A percentile compares a stretch with the other conserved stretches of the same genome.
These are phyloP conservation scores for Rosalia funebris DNA, from an alignment of 2,888 invertebrate genomes.

Conservation along the genomic window DNA sequence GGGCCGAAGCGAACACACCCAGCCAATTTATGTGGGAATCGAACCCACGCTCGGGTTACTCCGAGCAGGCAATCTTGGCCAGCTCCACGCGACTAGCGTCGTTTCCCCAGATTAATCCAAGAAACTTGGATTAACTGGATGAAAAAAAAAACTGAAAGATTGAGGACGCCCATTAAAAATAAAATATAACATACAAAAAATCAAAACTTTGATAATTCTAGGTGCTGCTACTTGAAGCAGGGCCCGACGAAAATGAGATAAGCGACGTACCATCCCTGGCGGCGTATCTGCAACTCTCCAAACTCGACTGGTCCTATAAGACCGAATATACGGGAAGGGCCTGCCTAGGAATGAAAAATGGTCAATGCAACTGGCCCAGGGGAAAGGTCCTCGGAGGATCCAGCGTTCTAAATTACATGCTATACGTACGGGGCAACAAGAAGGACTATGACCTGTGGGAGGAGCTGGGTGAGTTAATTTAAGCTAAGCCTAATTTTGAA, in stretches of 20 bases:
- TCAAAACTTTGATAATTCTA: too few species aligned
- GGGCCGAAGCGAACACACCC: too few species aligned
- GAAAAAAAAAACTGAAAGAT: too few species aligned
- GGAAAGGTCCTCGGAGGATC: conserved; percentile 91
- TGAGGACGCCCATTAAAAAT: too few species aligned
- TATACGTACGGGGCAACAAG: conserved; percentile 84
- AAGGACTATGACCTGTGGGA: conserved; percentile 93
- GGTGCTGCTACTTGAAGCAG: conserved; percentile 83
- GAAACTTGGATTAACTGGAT: too few species aligned
- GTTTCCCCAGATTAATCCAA: too few species aligned
- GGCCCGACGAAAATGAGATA: conserved; percentile 88
- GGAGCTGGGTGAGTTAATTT: conserved; percentile 62
- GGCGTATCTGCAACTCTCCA: conserved; percentile 85
- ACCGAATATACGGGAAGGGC: conserved; percentile 84
- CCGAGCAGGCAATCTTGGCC: too few species aligned
- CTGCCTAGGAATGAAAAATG: conserved; percentile 84
- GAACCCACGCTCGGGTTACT: too few species aligned
- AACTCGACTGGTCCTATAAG: conserved; percentile 90
- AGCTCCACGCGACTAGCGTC: too few species aligned
- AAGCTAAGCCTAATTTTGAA: too few species aligned
- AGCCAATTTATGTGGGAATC: too few species aligned
- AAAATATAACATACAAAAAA: too few species aligned
- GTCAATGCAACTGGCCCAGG: conserved; percentile 87
- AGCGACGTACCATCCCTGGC: conserved; percentile 88
- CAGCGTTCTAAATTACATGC: conserved; percentile 88